Percentiles rank a stretch among this genome's conserved stretches.
phyloP scores from a whole-genome alignment of 2,113 vertebrate genomes.

The Odobenus rosmarus region DNA sequence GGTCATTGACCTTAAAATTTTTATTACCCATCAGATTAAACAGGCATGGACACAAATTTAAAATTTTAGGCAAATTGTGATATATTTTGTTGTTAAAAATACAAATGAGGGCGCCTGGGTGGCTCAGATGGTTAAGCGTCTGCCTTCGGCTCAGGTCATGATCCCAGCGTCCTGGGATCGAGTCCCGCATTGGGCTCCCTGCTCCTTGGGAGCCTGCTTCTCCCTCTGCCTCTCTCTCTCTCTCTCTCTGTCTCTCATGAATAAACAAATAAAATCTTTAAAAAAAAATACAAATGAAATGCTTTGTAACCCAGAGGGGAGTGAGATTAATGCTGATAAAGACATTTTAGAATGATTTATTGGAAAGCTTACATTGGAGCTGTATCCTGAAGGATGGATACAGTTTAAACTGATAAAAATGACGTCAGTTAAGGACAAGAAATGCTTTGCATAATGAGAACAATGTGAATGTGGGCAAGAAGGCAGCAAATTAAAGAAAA shows the following conservation, averaged over 20 bases:
- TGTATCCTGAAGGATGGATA: neutral
- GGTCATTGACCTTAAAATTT: neutral
- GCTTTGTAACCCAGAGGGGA: neutral
- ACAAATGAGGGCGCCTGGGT: too few relatives aligned
- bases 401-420: neutral
- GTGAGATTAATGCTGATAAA: neutral
- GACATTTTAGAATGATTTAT: neutral
- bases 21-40: neutral
- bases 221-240: too few relatives aligned
- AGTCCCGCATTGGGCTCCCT: too few relatives aligned
- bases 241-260: too few relatives aligned
- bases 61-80: neutral
- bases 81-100: neutral
- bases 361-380: neutral
- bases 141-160: too few relatives aligned
- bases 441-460: neutral
- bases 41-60: neutral
- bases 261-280: too few relatives aligned
- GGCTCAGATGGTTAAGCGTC: too few relatives aligned
- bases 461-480: neutral
- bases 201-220: too few relatives aligned
- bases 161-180: too few relatives aligned
- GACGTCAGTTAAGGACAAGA: neutral
- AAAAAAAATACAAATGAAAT: slow-evolving; percentile 3
- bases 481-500: neutral